Percentiles rank a stretch among this genome's conserved stretches.
Evolutionary conservation across 2,797 vertebrate species (phyloP).

Genomic region (Ctenopoma multispine): DNA sequence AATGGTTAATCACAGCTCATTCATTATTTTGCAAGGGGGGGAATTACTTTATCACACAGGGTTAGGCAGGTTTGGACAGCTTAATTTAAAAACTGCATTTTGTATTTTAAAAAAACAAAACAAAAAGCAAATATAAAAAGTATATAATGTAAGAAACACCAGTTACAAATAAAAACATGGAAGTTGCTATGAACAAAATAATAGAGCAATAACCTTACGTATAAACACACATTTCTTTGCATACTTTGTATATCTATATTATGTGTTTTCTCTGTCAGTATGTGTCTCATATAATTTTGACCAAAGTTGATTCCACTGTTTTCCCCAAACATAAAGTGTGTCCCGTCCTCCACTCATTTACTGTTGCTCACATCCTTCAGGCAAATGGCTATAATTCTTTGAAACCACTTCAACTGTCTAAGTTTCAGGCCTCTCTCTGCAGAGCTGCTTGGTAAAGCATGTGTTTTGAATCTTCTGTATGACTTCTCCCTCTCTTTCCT

Average conservation of each 20-base stretch:
- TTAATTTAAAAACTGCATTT: no score
- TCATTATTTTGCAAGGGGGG: no score
- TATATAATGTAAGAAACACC: no score
- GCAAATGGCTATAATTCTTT: constrained; percentile 33
- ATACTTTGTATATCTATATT: background rate
- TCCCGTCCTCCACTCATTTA: constrained; percentile 17
- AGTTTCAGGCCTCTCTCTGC: constrained; percentile 33
- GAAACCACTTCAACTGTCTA: constrained; percentile 50
- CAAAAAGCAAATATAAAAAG: no score
- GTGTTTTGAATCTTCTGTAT: constrained; percentile 75
- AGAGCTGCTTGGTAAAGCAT: constrained; percentile 48
- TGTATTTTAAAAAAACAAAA: no score
- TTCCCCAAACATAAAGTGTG: constrained; percentile 6
- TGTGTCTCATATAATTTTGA: background rate
- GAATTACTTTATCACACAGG: no score
- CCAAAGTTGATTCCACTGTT: constrained; percentile 2
- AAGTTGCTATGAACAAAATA: no score
- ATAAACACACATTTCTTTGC: no score
- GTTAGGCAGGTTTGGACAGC: no score
- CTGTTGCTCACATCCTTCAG: constrained; percentile 37
- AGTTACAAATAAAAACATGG: no score
- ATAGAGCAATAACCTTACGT: no score
- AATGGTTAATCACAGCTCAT: no score
- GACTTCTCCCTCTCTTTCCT: constrained; percentile 63
- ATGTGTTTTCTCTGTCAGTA: background rate